Base-by-base conservation (phyloP, 2,888 invertebrate species). In the Pyrrhosoma nymphula region DNA sequence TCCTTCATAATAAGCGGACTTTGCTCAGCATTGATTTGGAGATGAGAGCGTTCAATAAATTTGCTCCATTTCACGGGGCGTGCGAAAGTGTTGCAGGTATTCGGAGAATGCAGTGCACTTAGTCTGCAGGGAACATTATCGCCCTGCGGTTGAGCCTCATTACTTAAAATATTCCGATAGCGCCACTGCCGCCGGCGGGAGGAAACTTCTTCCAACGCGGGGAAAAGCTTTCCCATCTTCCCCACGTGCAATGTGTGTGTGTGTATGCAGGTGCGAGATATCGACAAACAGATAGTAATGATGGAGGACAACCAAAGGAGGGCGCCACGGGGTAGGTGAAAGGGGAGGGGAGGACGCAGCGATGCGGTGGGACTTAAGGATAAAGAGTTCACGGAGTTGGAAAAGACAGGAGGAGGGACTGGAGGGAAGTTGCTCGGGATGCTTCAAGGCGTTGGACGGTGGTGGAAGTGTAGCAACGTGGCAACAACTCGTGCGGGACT, bases 361-460 rank as follows among this genome's bases (percentile, higher is more conserved):
- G 82, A 16, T 82, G 82, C 20, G 82, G 35, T 1, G 82, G 20
- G 14, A 82, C n/a, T 1, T 12, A n/a, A 35, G 82, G 82, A 82
- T 82, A 82, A 82, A 82, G 82, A 35, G 82, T 69, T 26, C 69
- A 69, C 69, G 69, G 35, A 82, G 82, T n/a, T 69, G 82, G 82
- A 82, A 82, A 35, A 23, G 30, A 20, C 6, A 35, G 35, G 30
- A 56, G 35, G 23, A 60, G 60, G 91, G 82, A 35, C 0, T 14
- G 35, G 18, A 14, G 14, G 3, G 14, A 35, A 82, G 14, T 82
- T 18, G 82, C 12, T 16, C 69, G 82, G 82, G 35, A 82, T 82
- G 82, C 16, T 35, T 82, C 82, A 82, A 82, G 82, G 35, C 82
- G 82, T 26, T n/a, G 69, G 69, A 47, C 4, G 47, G 8, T 8